A percentile compares a stretch with the other conserved stretches of the same genome.
phyloP scores from a whole-genome alignment of 2,888 invertebrate species.

The Macrophya alboannulata region DNA sequence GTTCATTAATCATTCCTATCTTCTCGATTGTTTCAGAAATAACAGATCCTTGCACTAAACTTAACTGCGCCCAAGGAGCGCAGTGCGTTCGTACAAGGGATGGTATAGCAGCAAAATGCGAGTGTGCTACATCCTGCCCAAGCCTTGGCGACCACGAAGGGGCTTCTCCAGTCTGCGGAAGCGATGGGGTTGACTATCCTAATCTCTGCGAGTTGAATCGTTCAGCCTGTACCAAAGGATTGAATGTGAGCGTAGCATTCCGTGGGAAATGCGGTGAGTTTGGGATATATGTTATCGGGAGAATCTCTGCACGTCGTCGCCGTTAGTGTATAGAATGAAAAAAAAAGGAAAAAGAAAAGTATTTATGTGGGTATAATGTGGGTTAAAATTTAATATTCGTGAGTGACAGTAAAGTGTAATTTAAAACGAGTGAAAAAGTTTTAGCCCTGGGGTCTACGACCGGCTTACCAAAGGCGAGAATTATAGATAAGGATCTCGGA shows the following conservation, averaged over 20 bases:
- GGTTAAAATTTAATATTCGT: not conserved
- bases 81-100: slow-evolving; percentile 84
- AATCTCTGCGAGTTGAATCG: slow-evolving; percentile 93
- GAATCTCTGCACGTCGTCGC: slow-evolving; percentile 42
- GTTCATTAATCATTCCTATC: not conserved
- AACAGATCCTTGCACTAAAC: slow-evolving; percentile 83
- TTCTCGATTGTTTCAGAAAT: slow-evolving; percentile 73
- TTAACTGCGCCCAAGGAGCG: slow-evolving; percentile 83
- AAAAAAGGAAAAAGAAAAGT: slow-evolving; percentile 57
- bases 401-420: slow-evolving; percentile 18
- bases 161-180: slow-evolving; percentile 90
- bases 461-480: slow-evolving; percentile 27
- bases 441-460: not conserved
- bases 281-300: not conserved
- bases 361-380: not conserved
- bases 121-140: slow-evolving; percentile 90
- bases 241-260: slow-evolving; percentile 91
- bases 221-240: slow-evolving; percentile 88
- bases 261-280: slow-evolving; percentile 94
- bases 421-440: not conserved
- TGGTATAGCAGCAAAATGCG: slow-evolving; percentile 88
- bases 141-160: slow-evolving; percentile 92
- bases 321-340: slow-evolving; percentile 54
- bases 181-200: slow-evolving; percentile 92
- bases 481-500: slow-evolving; percentile 17